Base-by-base conservation (phyloP, 2,888 invertebrate species). In the Caenorhabditis becei region DNA sequence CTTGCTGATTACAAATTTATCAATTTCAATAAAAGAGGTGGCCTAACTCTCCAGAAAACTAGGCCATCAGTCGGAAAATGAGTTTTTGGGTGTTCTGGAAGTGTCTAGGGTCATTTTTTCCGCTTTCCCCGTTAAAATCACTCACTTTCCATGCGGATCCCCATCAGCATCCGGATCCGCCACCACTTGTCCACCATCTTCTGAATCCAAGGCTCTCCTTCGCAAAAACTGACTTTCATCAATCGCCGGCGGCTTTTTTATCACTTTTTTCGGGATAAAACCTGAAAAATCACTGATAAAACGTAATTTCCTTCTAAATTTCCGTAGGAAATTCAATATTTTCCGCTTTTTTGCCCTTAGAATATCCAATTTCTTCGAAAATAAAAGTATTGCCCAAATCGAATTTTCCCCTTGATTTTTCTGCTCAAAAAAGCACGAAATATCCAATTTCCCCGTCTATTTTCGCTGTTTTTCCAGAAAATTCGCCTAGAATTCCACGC, bases 121-220 rank as follows among this genome's bases (percentile, higher is more conserved):
- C 5, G 1, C 16, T 7, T 49, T 28, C 23, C 8, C n/a, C n/a
- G n/a, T n/a, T n/a, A n/a, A n/a, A n/a, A n/a, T n/a, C n/a, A 24
- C 49, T 24, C 32, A 80, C 80, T 67, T 74, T n/a, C 75, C 75
- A 70, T 80, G 75, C 5, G 80, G 77, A 65, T 82, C 82, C 8
- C 69, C 72, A 58, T 35, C 71, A 2, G 72, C 71, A 35, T 67
- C 71, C 35, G 77, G 77, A 63, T 81, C 63, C 11, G 77, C 81
- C 4, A 81, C 37, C 32, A 77, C 62, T 26, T 82, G 77, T 35
- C 72, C 74, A 11, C 77, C 82, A 24, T 67, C 69, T 8, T 82
- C 77, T 10, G 67, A 54, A 23, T 77, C 81, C 49, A 72, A 26
- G 0, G 67, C 71, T 16, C 77, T 32, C 5, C 72, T 56, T 10